Conservation (phyloP, 1,140 invertebrate genomes). For the Matsumurasca onukii region DNA sequence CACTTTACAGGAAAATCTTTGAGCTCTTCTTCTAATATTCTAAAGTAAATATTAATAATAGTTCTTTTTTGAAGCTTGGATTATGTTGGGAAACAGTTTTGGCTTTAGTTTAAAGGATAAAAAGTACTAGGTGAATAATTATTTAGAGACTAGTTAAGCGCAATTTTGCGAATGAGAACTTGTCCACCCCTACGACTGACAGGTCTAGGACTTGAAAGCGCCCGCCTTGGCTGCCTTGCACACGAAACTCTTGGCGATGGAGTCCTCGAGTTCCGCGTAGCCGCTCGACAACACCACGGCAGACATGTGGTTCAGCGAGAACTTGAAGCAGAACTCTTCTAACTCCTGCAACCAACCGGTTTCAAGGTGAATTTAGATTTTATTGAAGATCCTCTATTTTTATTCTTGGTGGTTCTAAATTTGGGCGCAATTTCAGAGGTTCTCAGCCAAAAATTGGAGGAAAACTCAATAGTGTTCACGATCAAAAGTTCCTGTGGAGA, state of each 20-base stretch:
- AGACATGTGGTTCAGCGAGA: slow-evolving; percentile 66
- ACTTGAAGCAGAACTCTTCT: slow-evolving; percentile 62
- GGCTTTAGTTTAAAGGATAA: too few species aligned
- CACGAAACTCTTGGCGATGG: slow-evolving; percentile 62
- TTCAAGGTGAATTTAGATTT: slow-evolving; percentile 29
- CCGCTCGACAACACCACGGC: slow-evolving; percentile 63
- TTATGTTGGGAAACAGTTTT: too few species aligned
- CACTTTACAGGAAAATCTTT: too few species aligned
- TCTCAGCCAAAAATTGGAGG: neutral
- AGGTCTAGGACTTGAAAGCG: slow-evolving; percentile 60
- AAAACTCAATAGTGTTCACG: neutral
- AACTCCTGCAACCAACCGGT: slow-evolving; percentile 54
- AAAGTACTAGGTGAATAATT: too few species aligned
- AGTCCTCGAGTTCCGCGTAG: slow-evolving; percentile 61
- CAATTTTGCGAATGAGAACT: too few species aligned
- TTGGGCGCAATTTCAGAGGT: neutral
- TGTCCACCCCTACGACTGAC: too few species aligned
- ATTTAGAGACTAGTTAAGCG: too few species aligned
- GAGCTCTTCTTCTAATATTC: too few species aligned
- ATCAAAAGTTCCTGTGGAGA: neutral
- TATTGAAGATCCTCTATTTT: slow-evolving; percentile 15
- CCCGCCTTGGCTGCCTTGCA: slow-evolving; percentile 59
- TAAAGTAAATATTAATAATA: too few species aligned
- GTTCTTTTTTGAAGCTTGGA: too few species aligned
- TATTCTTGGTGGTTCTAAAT: neutral